Evolutionary conservation across 2,888 invertebrate genomes (phyloP), one percentile per base, ranked within the genome.

Genomic region (Dynastes grantii): DNA sequence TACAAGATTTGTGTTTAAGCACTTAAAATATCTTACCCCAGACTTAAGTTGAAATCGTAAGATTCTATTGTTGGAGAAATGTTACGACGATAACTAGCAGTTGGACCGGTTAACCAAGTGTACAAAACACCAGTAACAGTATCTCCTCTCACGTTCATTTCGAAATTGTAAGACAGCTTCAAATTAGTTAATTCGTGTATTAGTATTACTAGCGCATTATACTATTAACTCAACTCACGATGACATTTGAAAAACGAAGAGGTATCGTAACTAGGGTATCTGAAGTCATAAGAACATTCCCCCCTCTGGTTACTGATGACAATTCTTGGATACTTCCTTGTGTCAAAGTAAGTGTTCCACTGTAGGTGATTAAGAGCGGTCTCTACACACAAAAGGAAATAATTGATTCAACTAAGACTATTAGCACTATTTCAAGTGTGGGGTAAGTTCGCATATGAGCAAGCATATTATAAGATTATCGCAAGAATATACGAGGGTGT

Each of bases 141-240:
- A 16, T 68, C 68, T 2, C 68, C 68, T 51, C 51, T 68, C 5
- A 68, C 68, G 16, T 27, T 68, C 68, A 68, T 68, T 29, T 68
- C 68, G 29, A 68, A 68, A 16, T 68, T 51, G 13, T 68, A 68
- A 16, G 16, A 22, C 13, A 49, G 27, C 68, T 68, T 13, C 0
- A 65, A 16, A 55, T n/a, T 65, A 16, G 27, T 64, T 27, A 64
- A 9, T 32, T 65, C 32, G 16, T 8, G 5, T 51, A 1, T 29
- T 63, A 63, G 11, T 51, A 68, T 27, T 51, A 68, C 11, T 45
- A 1, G 22, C 22, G 0, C 29, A 22, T 22, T 22, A 22, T 58
- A 5, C 27, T 58, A 49, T 27, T 27, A 68, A 45, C 5, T 49
- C 11, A 27, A 68, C 68, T 68, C 49, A 68, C 68, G 5, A 68